Percentiles rank a stretch among this genome's conserved stretches.
Evolutionary conservation across 2,888 invertebrate species (phyloP).

Genomic region (Dryocosmus kuriphilus): DNA sequence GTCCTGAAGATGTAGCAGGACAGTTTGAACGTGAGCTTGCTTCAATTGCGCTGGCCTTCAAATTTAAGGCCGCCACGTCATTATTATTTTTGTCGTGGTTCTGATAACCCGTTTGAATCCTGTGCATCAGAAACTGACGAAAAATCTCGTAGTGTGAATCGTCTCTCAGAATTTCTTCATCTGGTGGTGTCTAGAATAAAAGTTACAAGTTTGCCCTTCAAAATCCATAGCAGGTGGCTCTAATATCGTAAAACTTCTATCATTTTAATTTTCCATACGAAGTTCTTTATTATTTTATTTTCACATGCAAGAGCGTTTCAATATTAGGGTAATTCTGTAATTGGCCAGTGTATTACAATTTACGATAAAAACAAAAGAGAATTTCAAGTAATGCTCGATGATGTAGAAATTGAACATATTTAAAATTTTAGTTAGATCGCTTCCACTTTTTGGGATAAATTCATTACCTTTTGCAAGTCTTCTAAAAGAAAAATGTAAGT

Average conservation of each 20-base stretch:
- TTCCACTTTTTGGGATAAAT: conserved; percentile 20
- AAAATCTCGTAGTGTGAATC: conserved; percentile 69
- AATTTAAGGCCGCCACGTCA: conserved; percentile 21
- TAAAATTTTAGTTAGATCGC: conserved; percentile 2
- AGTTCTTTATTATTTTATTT: no score
- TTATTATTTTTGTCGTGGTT: conserved; percentile 65
- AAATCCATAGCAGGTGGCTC: not conserved
- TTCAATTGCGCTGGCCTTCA: conserved; percentile 14
- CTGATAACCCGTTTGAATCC: conserved; percentile 65
- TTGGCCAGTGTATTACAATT: no score
- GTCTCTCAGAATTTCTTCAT: conserved; percentile 69
- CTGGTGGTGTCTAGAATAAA: conserved; percentile 59
- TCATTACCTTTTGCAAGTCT: not conserved
- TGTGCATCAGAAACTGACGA: conserved; percentile 65
- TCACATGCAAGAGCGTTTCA: no score
- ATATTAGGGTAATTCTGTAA: no score
- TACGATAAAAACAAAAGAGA: not conserved
- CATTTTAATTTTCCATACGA: no score
- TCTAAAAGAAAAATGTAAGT: no score
- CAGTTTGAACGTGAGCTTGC: not conserved
- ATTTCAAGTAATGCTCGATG: not conserved
- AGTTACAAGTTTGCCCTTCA: conserved; percentile 4
- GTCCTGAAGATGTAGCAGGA: not conserved
- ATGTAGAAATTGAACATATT: no score
- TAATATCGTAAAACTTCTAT: conserved; percentile 1